phyloP scores from a whole-genome alignment of 2,113 vertebrate species.

The Lophochroa leadbeateri region DNA sequence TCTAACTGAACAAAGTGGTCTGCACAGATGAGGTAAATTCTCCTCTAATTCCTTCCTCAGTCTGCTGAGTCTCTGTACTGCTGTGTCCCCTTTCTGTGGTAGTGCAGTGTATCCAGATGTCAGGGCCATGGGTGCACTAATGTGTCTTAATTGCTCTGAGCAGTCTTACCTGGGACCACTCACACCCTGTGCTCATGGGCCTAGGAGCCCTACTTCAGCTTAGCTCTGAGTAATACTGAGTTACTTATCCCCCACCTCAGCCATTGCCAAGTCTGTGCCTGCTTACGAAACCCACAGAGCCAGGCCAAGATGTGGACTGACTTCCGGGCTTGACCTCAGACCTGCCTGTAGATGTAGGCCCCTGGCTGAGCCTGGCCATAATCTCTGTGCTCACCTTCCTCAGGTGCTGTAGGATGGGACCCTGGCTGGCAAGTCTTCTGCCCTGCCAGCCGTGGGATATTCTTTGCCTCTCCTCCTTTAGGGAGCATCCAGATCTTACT shows the following conservation, averaged over 20 bases:
- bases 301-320: neutral
- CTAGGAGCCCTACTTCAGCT: neutral
- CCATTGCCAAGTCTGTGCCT: neutral
- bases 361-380: neutral
- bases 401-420: rapidly evolving
- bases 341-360: neutral
- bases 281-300: neutral
- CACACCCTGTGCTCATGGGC: neutral
- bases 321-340: neutral
- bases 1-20: neutral
- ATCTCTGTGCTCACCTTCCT: neutral
- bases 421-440: neutral
- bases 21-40: neutral
- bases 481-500: neutral
- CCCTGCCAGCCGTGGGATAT: neutral
- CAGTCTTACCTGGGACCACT: neutral
- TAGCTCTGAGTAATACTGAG: neutral
- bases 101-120: neutral
- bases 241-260: neutral
- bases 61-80: neutral
- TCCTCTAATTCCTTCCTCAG: neutral
- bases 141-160: neutral
- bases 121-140: too few species aligned
- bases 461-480: neutral
- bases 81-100: neutral